Evolutionary conservation across 2,113 vertebrate species (phyloP).

Genomic region (Grammomys surdaster): DNA sequence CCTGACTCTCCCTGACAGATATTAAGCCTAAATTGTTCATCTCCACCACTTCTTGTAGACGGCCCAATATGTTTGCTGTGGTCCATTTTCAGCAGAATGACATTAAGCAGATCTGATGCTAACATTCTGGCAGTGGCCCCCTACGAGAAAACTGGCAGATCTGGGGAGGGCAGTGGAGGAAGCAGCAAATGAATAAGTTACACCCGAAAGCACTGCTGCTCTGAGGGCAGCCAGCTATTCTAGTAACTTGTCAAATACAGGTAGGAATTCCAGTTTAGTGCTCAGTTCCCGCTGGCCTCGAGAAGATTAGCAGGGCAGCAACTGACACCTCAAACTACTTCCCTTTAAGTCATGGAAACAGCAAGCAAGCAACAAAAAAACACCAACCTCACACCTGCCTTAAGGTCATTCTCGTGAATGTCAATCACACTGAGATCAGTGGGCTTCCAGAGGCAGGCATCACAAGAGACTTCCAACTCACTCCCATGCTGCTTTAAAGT

Average conservation of each 20-base stretch:
- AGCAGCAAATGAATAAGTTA: conserved; percentile 63
- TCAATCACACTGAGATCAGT: conserved; percentile 71
- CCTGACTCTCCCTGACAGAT: conserved; percentile 76
- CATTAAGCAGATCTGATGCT: conserved; percentile 80
- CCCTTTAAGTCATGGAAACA: conserved; percentile 70
- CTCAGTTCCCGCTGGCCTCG: conserved; percentile 63
- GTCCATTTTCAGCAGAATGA: conserved; percentile 79
- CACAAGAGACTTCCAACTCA: conserved; percentile 48
- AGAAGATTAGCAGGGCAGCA: conserved; percentile 62
- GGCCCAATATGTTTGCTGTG: conserved; percentile 82
- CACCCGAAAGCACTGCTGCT: conserved; percentile 46
- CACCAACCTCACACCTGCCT: conserved; percentile 59
- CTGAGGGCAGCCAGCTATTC: conserved; percentile 14
- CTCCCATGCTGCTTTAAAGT: conserved; percentile 26
- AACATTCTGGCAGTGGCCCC: conserved; percentile 70
- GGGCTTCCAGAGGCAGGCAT: conserved; percentile 33
- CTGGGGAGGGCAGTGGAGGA: conserved; percentile 50
- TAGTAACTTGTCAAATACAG: conserved; percentile 73
- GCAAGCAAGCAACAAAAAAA: conserved; percentile 58
- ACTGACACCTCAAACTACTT: conserved; percentile 60
- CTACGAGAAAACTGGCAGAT: conserved; percentile 67
- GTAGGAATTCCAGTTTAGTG: conserved; percentile 67
- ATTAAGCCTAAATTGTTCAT: conserved; percentile 78
- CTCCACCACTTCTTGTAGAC: conserved; percentile 75
- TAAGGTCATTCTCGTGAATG: conserved; percentile 74